A percentile compares a stretch with the other conserved stretches of the same genome.
Evolutionary conservation across 2,888 invertebrate genomes (phyloP).

Genomic region (Sarcophaga carnaria): DNA sequence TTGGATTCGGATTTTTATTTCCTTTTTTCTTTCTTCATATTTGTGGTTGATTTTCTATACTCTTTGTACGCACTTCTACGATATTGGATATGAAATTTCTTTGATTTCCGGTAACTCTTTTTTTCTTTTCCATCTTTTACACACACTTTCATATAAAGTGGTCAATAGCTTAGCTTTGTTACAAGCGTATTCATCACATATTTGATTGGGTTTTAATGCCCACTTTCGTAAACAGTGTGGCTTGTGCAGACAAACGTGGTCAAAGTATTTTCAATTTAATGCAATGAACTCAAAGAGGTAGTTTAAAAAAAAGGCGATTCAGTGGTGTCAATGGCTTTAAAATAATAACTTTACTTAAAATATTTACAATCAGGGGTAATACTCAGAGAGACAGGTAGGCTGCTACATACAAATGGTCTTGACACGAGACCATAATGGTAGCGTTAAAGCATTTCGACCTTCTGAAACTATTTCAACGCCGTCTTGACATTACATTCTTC

Average conservation of each 20-base stretch:
- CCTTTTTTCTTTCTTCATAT: slow-evolving; percentile 15
- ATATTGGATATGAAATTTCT: background rate
- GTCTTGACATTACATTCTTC: too few relatives aligned
- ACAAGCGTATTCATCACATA: slow-evolving; percentile 35
- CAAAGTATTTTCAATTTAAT: background rate
- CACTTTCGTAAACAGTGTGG: background rate
- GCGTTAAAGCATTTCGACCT: too few relatives aligned
- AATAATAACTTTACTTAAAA: too few relatives aligned
- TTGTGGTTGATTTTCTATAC: background rate
- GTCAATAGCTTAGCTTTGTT: slow-evolving; percentile 28
- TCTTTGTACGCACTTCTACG: background rate
- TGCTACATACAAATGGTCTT: too few relatives aligned
- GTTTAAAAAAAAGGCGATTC: too few relatives aligned
- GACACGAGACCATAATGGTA: too few relatives aligned
- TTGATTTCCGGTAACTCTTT: background rate
- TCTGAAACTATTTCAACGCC: too few relatives aligned
- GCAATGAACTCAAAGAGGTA: too few relatives aligned
- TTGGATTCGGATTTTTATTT: slow-evolving; percentile 45
- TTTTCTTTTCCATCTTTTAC: slow-evolving; percentile 6
- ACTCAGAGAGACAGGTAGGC: too few relatives aligned
- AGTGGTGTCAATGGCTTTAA: too few relatives aligned
- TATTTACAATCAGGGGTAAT: too few relatives aligned
- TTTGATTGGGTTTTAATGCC: slow-evolving; percentile 20
- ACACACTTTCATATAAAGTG: slow-evolving; percentile 25
- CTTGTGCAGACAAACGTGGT: background rate